Base-by-base conservation (phyloP, 2,888 invertebrate genomes). In the Heteromyza rotundicornis region DNA sequence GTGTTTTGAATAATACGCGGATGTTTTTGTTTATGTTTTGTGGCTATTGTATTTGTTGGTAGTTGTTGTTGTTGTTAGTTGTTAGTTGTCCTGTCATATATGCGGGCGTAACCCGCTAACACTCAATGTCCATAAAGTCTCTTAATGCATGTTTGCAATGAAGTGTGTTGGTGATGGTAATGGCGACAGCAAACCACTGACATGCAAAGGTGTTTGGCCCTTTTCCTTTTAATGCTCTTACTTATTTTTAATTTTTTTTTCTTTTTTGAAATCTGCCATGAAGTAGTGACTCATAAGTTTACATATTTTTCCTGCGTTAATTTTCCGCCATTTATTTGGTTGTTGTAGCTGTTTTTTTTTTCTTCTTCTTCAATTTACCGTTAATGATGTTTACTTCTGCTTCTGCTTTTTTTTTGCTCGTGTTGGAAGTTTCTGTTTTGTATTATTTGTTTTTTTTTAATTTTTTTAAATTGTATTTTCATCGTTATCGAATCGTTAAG, bases 321-420 rank as follows among this genome's bases (percentile, higher is more conserved):
- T 40, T 40, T 40, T 40, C 20, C 36, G 40, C 40, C 40, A 40
- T 40, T 40, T 40, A 7, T 40, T 40, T n/a, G 16, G 1, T 19
- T 40, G 10, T 52, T 52, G 14, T 40, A 10, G 2, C 10, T 16
- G 3, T 27, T 53, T 16, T 32, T 16, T 53, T 53, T 32, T 8
- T 32, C 27, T 8, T 16, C 5, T 53, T n/a, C n/a, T 53, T 53
- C 24, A 32, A 32, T 53, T 53, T 36, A 55, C 54, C 40, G 54
- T 35, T 55, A 40, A 55, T 55, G 54, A 40, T 55, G 23, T 55
- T 55, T 35, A 55, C 16, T 55, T 35, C 40, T 20, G 54, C 17
- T 14, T 17, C 16, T 35, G 19, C 22, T 35, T 17, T 3, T 54
- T 54, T 17, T 36, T 17, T 55, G 14, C 35, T 55, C n/a, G n/a